Percentiles rank a stretch among this genome's conserved stretches.
These are phyloP conservation scores for Drosophila pseudoobscura DNA, from an alignment of 1,140 invertebrate genomes.

Conservation along the genomic window DNA sequence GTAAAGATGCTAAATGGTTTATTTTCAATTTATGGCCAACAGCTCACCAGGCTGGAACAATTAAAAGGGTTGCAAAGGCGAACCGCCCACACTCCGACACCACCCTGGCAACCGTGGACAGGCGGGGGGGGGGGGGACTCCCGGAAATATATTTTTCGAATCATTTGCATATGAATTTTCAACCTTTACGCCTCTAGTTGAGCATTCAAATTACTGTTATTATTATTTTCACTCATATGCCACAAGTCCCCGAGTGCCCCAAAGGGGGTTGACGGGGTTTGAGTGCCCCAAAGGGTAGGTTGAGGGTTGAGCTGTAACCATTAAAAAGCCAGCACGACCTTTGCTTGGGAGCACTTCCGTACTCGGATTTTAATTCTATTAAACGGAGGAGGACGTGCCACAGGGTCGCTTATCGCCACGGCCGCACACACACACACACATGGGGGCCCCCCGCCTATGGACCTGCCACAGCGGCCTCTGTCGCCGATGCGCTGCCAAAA, in stretches of 20 bases:
- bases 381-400: conserved; percentile 34
- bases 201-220: conserved; percentile 79
- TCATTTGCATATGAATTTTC: conserved; percentile 83
- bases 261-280: conserved; percentile 6
- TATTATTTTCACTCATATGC: conserved; percentile 80
- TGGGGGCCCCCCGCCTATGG: not conserved
- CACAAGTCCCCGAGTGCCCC: conserved; percentile 19
- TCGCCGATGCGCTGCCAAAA: conserved; percentile 45
- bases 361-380: conserved; percentile 76
- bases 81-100: not conserved
- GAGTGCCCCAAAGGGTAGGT: conserved; percentile 6
- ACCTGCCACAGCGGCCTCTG: not conserved
- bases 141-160: conserved; percentile 55
- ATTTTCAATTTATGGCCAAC: conserved; percentile 74
- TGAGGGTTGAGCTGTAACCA: conserved; percentile 46
- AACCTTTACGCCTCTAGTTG: conserved; percentile 66
- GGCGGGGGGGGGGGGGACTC: too few relatives aligned
- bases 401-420: conserved; percentile 61
- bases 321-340: conserved; percentile 73
- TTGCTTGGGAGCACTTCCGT: conserved; percentile 70
- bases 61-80: conserved; percentile 52
- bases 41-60: conserved; percentile 31
- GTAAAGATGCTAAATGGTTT: conserved; percentile 69
- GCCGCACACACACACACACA: conserved; percentile 10
- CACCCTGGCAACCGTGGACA: too few relatives aligned